phyloP scores from a whole-genome alignment of 2,888 invertebrate genomes.

The Sturmia bella region DNA sequence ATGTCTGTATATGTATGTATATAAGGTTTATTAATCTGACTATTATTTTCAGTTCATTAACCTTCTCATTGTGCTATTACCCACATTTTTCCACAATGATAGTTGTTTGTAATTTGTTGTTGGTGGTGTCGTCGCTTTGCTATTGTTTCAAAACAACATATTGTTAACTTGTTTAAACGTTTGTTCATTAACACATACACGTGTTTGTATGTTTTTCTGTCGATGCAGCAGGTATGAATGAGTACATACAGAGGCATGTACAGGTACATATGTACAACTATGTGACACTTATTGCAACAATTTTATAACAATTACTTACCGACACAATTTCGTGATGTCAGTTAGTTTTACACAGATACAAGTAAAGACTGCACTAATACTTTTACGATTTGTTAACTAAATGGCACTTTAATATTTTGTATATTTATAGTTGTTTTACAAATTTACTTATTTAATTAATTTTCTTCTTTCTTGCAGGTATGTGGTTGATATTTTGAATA shows the following conservation, averaged over 20 bases:
- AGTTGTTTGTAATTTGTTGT: constrained; percentile 57
- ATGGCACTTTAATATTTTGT: background rate
- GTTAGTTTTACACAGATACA: background rate
- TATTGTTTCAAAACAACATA: constrained; percentile 35
- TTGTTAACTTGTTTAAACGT: constrained; percentile 24
- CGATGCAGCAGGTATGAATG: background rate
- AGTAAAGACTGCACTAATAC: background rate
- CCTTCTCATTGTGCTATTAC: constrained; percentile 57
- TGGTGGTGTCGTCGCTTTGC: constrained; percentile 14
- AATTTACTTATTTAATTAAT: background rate
- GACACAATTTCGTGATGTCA: constrained; percentile 38
- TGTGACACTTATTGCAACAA: constrained; percentile 34
- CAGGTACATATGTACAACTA: too few species aligned
- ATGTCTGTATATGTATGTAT: background rate
- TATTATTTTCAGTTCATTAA: constrained; percentile 67
- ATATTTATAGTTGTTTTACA: background rate
- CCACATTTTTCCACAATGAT: constrained; percentile 64
- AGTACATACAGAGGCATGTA: too few species aligned
- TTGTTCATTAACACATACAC: background rate
- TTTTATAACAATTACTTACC: constrained; percentile 51
- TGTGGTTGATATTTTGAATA: background rate
- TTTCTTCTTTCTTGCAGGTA: constrained; percentile 37
- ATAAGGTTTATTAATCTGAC: constrained; percentile 58
- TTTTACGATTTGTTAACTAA: background rate
- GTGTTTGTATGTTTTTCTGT: background rate